Base-by-base conservation (phyloP, 2,797 vertebrate genomes). In the Scleropages formosus region DNA sequence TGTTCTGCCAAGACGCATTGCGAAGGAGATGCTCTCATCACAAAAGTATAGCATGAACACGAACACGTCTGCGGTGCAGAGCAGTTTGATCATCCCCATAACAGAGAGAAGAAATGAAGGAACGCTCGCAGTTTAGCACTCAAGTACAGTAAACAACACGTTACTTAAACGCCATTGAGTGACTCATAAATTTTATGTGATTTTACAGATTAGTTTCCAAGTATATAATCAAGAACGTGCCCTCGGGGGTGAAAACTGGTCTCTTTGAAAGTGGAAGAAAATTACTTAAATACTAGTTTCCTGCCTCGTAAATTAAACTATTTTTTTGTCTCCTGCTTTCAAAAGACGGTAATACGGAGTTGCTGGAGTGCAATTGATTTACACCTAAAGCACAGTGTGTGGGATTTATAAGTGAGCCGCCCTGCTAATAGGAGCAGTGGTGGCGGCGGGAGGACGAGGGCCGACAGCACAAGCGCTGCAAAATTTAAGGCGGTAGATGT, bases 381-480 rank as follows among this genome's bases (percentile, higher is more conserved):
- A 65, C 77, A 84, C 81, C 83, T 87, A 83, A 82, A 82, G 84
- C 78, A 77, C 86, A 85, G 80, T 69, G 84, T 61, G 80, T 76
- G 58, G 84, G 81, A 39, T 79, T 70, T 70, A 70, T 58, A 49
- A 70, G 64, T 16, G 24, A 70, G 68, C 47, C 51, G 15, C 53
- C 47, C 49, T 82, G 78, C 78, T 73, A 80, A 80, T 83, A 79
- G 84, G 24, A 68, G 81, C 78, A 77, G 82, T 80, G 82, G 82
- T 75, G 78, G 82, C 49, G 18, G 68, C 67, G n/a, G 46, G 24
- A 26, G 67, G 12, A 12, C 24, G 47, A n/a, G 47, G 47, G 49
- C 3, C 27, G 49, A 24, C 49, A 22, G 56, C 24, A 24, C 68
- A 22, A 47, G 20, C 22, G 13, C 27, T 47, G 51, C 22, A 12